Base-by-base conservation (phyloP, 2,888 invertebrate genomes). In the Xestobium rufovillosum region DNA sequence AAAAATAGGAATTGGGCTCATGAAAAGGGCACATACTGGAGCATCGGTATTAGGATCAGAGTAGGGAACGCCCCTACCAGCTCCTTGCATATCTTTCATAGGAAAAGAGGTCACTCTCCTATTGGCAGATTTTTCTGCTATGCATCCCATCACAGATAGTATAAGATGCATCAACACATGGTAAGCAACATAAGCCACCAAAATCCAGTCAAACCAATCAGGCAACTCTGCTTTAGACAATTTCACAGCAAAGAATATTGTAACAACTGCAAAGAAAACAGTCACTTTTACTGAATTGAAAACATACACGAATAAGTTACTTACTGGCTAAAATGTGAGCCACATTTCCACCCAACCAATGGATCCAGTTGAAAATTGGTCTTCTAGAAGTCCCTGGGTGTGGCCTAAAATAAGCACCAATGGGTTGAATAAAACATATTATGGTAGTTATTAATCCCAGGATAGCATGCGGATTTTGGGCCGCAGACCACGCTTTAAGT, bases 241-340 rank as follows among this genome's bases (percentile, higher is more conserved):
- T 56, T 82, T 80, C 14, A 89, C 83, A 26, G 95, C 89, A 58
- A 94, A 83, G 76, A 95, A 95, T 54, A 96, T 86, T 33, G 91
- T 85, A 9, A 90, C 82, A 65, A 95, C 94, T 94, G 71, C 6
- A 76, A 72, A 38, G 15, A 43, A 42, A 29, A 39, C 27, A 28
- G 16, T 8, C 9, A 31, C n/a, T 28, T 12, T n/a, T n/a, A n/a
- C 8, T n/a, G n/a, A n/a, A n/a, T n/a, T n/a, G n/a, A n/a, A n/a
- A n/a, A n/a, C n/a, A n/a, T n/a, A n/a, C n/a, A n/a, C n/a, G n/a
- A n/a, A n/a, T n/a, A n/a, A n/a, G n/a, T n/a, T n/a, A n/a, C 83
- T 75, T 65, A 90, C 90, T 84, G 62, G 80, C 88, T 50, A 89
- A 70, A 48, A 90, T 86, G 56, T 91, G 89, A 1, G 91, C 88